These are phyloP conservation scores for Maconellicoccus hirsutus DNA, from an alignment of 1,140 invertebrate genomes.

Conservation along the genomic window DNA sequence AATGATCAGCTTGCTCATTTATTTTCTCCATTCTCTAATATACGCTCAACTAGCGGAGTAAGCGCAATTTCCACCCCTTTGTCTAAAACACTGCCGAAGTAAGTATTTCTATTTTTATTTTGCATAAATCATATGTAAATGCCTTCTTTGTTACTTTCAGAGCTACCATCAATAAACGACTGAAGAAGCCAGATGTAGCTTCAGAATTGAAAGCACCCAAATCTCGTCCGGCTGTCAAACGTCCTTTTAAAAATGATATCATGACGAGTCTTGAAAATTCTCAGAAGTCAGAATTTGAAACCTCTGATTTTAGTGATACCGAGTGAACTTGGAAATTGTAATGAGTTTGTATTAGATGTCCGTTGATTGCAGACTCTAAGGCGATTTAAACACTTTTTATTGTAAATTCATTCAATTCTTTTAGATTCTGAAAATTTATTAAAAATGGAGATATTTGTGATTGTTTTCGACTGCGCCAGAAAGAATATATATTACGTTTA, in stretches of 20 bases:
- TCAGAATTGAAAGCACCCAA: not conserved
- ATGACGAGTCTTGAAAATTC: not conserved
- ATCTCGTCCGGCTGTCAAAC: not conserved
- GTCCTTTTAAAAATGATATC: not conserved
- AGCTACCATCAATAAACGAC: not conserved
- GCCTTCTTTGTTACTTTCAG: not conserved
- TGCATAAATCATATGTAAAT: too few species aligned
- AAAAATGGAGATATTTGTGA: too few species aligned
- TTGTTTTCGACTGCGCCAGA: too few species aligned
- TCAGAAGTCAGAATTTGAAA: not conserved
- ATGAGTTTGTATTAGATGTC: too few species aligned
- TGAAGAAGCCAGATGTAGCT: not conserved
- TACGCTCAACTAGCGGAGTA: not conserved
- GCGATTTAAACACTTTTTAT: too few species aligned
- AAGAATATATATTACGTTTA: too few species aligned
- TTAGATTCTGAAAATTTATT: too few species aligned
- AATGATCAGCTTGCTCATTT: not conserved
- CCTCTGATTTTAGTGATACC: conserved; percentile 7
- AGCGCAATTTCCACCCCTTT: not conserved
- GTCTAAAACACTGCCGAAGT: not conserved
- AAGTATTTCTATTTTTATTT: not conserved
- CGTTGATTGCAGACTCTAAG: too few species aligned
- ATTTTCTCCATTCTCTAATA: conserved; percentile 1
- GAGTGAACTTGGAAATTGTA: not conserved
- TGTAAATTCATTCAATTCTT: too few species aligned